These are phyloP conservation scores for Campylomormyrus numenius DNA, from an alignment of 2,113 vertebrate genomes.

Conservation along the genomic window DNA sequence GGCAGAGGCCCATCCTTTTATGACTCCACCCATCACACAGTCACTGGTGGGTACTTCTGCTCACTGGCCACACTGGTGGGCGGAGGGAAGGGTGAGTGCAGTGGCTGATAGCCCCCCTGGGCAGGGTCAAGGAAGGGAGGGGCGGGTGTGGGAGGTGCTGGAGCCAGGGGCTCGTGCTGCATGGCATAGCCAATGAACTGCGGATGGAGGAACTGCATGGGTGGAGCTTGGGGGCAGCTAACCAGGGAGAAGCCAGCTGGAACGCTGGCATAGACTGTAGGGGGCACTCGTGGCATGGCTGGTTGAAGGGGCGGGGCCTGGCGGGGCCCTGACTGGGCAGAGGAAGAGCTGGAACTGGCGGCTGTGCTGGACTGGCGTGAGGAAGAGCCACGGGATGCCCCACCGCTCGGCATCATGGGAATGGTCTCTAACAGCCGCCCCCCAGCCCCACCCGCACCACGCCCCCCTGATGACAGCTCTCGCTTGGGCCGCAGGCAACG, in stretches of 20 bases:
- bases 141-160: constrained; percentile 59
- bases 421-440: constrained; percentile 86
- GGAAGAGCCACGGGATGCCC: constrained; percentile 83
- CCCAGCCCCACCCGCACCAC: constrained; percentile 33
- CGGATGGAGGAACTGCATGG: constrained; percentile 79
- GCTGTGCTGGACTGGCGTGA: constrained; percentile 95
- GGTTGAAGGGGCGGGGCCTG: constrained; percentile 73
- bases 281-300: constrained; percentile 77
- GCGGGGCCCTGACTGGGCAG: constrained; percentile 73
- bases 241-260: constrained; percentile 94
- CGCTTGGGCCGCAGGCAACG: constrained; percentile 92
- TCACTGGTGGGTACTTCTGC: constrained; percentile 88
- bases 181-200: constrained; percentile 86
- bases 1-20: background rate
- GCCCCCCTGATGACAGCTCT: constrained; percentile 69
- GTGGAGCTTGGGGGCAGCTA: constrained; percentile 79
- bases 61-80: constrained; percentile 59
- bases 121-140: constrained; percentile 73
- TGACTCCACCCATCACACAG: constrained; percentile 59
- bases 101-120: constrained; percentile 77
- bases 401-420: constrained; percentile 89
- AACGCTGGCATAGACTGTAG: constrained; percentile 91
- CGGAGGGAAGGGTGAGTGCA: constrained; percentile 81
- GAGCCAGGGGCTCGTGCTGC: constrained; percentile 65
- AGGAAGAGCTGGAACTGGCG: constrained; percentile 93